Conservation (phyloP, 2,888 invertebrate genomes). For the Escarpia spicata region DNA sequence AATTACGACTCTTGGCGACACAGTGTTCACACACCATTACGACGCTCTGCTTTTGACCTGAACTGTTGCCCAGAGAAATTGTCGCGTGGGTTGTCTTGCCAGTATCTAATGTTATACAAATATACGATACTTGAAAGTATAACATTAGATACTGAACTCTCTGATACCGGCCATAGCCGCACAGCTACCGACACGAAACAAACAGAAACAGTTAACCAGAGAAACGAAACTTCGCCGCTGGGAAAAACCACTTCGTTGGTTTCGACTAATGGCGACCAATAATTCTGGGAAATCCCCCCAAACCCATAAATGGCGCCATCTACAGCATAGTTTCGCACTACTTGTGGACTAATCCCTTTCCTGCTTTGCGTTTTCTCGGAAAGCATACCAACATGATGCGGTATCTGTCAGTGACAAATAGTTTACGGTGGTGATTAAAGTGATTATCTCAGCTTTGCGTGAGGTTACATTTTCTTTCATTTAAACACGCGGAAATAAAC, state of each 20-base stretch:
- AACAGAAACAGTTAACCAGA: neutral
- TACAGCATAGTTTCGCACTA: neutral
- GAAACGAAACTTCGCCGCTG: neutral
- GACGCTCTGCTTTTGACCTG: neutral
- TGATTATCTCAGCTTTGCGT: neutral
- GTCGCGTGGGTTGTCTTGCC: neutral
- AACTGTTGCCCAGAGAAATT: no score
- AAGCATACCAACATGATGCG: neutral
- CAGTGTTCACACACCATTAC: neutral
- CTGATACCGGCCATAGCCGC: neutral
- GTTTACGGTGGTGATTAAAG: neutral
- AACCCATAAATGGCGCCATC: neutral
- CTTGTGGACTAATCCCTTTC: neutral
- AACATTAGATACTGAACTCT: neutral
- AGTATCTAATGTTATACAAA: neutral
- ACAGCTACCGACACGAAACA: neutral
- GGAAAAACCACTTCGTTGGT: neutral
- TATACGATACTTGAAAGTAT: neutral
- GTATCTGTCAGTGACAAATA: neutral
- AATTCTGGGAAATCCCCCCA: neutral
- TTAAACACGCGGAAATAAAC: neutral
- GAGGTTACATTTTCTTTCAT: constrained; percentile 25
- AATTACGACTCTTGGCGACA: neutral
- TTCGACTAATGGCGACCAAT: neutral
- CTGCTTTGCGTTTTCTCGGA: neutral